Evolutionary conservation across 2,113 vertebrate genomes (phyloP).

Genomic region (Phaetusa simplex): DNA sequence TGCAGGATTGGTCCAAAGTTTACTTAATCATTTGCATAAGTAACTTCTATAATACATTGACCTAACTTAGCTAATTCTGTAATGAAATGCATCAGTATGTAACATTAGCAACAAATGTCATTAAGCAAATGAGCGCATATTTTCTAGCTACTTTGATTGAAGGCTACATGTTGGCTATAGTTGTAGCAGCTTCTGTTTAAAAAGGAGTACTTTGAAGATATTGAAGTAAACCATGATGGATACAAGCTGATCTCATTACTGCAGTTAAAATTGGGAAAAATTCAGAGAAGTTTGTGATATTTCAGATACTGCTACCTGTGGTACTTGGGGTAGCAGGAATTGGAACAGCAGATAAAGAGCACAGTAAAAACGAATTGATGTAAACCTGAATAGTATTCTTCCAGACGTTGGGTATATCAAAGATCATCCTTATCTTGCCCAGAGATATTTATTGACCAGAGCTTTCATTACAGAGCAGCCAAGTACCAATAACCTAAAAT

Average conservation of each 20-base stretch:
- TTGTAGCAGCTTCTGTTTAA: neutral
- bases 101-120: neutral
- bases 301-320: neutral
- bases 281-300: neutral
- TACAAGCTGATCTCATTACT: neutral
- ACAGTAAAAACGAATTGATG: neutral
- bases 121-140: neutral
- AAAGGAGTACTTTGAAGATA: neutral
- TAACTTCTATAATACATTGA: neutral
- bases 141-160: neutral
- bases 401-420: neutral
- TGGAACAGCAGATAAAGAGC: neutral
- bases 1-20: neutral
- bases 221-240: neutral
- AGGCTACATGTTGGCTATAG: neutral
- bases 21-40: neutral
- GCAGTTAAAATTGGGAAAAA: neutral
- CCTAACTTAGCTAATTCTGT: neutral
- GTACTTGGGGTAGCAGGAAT: neutral
- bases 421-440: neutral
- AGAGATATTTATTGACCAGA: conserved; percentile 51
- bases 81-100: neutral
- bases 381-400: neutral
- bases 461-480: conserved; percentile 45
- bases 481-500: conserved; percentile 60